Percentiles rank a stretch among this genome's conserved stretches.
Evolutionary conservation across 2,888 invertebrate genomes (phyloP).

Genomic region (Oithona nana): DNA sequence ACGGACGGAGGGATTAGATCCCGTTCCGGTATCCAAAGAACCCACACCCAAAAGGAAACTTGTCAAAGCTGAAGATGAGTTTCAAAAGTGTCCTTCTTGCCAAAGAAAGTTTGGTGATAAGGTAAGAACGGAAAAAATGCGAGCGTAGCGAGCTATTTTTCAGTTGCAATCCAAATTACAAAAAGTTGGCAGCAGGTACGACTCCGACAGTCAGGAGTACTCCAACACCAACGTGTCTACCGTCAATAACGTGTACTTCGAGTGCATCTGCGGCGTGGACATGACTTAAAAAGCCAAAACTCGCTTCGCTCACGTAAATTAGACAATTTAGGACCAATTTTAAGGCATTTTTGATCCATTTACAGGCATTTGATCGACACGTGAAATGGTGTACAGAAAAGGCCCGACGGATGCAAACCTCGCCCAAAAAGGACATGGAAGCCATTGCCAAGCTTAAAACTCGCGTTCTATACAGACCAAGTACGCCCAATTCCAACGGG

Average conservation of each 20-base stretch:
- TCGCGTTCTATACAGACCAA: not conserved
- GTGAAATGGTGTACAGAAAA: constrained; percentile 11
- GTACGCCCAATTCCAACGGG: constrained; percentile 4
- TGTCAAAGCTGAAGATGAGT: not conserved
- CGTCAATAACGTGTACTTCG: too few relatives aligned
- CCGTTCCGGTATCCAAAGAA: not conserved
- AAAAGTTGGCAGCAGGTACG: too few relatives aligned
- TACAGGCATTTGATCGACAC: constrained; percentile 12
- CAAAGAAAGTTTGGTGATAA: not conserved
- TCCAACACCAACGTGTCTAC: too few relatives aligned
- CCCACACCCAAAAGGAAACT: not conserved
- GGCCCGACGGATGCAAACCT: constrained; percentile 3
- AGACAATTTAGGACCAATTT: too few relatives aligned
- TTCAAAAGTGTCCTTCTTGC: not conserved
- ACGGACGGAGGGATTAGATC: not conserved
- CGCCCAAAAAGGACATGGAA: constrained; percentile 14
- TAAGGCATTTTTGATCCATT: too few relatives aligned
- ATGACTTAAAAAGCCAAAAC: too few relatives aligned
- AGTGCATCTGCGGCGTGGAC: too few relatives aligned
- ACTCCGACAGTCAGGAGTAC: too few relatives aligned
- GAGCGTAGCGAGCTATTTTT: not conserved
- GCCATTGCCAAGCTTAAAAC: constrained; percentile 11
- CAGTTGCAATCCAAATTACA: not conserved
- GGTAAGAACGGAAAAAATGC: not conserved
- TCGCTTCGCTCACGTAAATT: too few relatives aligned